phyloP scores from a whole-genome alignment of 2,888 invertebrate species.

The Tipula vernalis region DNA sequence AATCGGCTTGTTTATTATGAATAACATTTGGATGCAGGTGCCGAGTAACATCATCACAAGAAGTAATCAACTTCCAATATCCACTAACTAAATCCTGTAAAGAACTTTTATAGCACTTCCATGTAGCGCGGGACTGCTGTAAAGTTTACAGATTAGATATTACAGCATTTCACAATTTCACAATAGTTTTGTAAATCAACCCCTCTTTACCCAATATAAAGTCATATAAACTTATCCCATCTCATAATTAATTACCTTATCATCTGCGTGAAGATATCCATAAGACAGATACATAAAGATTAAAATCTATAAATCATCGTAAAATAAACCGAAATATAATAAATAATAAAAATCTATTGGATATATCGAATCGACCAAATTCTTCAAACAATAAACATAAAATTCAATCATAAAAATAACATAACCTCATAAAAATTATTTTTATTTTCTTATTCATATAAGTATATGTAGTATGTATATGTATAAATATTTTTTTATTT shows the following conservation, averaged over 20 bases:
- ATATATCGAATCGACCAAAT: background rate
- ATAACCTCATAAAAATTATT: background rate
- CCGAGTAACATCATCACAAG: too few species aligned
- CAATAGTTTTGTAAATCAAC: too few species aligned
- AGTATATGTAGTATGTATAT: background rate
- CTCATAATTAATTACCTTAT: background rate
- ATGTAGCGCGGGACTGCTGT: too few species aligned
- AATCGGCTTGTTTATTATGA: too few species aligned
- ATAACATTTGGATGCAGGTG: too few species aligned
- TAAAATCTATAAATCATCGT: background rate
- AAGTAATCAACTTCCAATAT: too few species aligned
- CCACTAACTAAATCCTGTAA: too few species aligned
- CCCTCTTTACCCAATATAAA: too few species aligned
- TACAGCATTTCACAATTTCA: too few species aligned
- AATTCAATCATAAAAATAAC: conserved; percentile 1
- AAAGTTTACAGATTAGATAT: too few species aligned
- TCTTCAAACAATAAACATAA: background rate
- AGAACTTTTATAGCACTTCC: too few species aligned
- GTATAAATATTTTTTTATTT: background rate
- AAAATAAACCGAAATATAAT: background rate
- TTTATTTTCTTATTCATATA: background rate
- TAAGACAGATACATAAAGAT: background rate
- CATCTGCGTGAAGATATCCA: background rate
- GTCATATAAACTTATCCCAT: too few species aligned
- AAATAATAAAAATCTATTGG: background rate